A percentile compares a stretch with the other conserved stretches of the same genome.
Evolutionary conservation across 2,113 vertebrate genomes (phyloP).

Genomic region (Tyto alba): DNA sequence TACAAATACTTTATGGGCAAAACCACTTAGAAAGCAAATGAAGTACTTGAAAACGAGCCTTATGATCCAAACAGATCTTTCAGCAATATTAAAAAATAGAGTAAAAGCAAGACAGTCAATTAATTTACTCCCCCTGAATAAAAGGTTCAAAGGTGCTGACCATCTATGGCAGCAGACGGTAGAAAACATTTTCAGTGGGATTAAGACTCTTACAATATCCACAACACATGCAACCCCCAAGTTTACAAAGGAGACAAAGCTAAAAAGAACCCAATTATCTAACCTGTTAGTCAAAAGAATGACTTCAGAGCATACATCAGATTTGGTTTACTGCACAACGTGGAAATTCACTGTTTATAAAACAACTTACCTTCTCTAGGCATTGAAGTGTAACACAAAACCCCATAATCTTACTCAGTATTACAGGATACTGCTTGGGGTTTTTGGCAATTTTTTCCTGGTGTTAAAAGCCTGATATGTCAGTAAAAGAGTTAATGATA

Average conservation of each 20-base stretch:
- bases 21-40: background rate
- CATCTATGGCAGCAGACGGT: background rate
- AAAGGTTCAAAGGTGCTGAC: background rate
- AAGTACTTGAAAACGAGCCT: background rate
- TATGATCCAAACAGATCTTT: background rate
- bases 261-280: background rate
- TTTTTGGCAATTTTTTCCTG: background rate
- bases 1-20: background rate
- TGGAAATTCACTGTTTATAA: background rate
- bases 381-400: background rate
- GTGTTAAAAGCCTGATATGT: background rate
- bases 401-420: background rate
- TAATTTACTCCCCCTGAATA: background rate
- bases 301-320: background rate
- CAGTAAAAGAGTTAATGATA: background rate
- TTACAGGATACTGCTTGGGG: background rate
- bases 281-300: background rate
- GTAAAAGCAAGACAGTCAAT: background rate
- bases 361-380: background rate
- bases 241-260: background rate
- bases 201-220: background rate
- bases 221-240: background rate
- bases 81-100: background rate
- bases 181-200: background rate
- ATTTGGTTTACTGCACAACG: background rate